Base-by-base conservation (phyloP, 2,888 invertebrate genomes). In the Andrena chrysosceles region DNA sequence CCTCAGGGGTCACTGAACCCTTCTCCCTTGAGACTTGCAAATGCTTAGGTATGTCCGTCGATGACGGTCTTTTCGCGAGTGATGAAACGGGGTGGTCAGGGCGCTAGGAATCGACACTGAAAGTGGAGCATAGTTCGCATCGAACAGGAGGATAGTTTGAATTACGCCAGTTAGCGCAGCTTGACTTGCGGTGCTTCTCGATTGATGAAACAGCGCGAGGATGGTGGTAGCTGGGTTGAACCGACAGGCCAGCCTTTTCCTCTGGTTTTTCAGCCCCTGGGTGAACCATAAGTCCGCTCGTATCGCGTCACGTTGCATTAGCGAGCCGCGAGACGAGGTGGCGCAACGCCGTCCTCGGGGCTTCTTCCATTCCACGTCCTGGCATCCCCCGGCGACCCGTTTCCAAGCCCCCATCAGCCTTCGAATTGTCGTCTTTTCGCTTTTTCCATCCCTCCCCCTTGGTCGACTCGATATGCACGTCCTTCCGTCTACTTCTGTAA, bases 221-320 rank as follows among this genome's bases (percentile, higher is more conserved):
- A 16, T 31, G 67, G 23, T 26, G 49, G 35, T 2, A 63, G 33
- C 67, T 68, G 60, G 29, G 33, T 20, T 62, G 70, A 56, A 52
- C 62, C 82, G 59, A 69, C 70, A 66, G 35, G 62, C 48, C n/a
- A 31, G 56, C 35, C 68, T 74, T 77, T 79, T 84, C 74, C 76
- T 68, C 63, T 59, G 59, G 77, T 77, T 82, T 84, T 71, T 74
- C 76, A 83, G 64, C 77, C 82, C 62, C 49, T 42, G 66, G 77
- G 52, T 62, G 77, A 81, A 67, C 62, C 72, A 77, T 63, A 77
- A 77, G 77, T 83, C 69, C 73, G 59, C 66, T 62, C 33, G 90
- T 90, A 90, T 89, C 89, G 90, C 89, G 90, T 92, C 91, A 91
- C 89, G 89, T 92, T 91, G 91, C 90, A 92, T 92, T 91, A 90